Evolutionary conservation across 2,113 vertebrate species (phyloP).

Genomic region (Aix galericulata): DNA sequence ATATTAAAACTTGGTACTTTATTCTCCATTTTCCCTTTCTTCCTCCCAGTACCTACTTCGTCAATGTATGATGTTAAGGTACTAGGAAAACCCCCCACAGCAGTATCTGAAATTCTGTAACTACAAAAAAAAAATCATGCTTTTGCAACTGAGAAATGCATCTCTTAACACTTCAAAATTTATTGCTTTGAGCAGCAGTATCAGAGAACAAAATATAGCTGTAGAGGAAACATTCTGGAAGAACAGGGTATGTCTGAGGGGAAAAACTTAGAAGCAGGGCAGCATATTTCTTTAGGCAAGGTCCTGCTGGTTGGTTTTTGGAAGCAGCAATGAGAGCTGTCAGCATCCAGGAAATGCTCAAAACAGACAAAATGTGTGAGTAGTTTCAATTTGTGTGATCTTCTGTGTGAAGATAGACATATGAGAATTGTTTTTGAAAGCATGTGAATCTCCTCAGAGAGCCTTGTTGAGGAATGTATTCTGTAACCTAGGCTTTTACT

Average conservation of each 20-base stretch:
- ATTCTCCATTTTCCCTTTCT: background rate
- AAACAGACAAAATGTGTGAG: conserved; percentile 18
- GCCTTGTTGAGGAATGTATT: conserved; percentile 4
- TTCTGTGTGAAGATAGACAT: conserved; percentile 3
- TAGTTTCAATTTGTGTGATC: background rate
- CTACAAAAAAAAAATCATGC: background rate
- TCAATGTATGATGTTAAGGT: background rate
- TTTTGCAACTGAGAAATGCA: background rate
- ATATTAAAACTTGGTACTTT: background rate
- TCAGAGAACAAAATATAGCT: background rate
- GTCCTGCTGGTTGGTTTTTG: conserved; percentile 4
- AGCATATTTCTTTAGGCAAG: background rate
- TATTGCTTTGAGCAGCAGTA: background rate
- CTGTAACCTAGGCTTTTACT: background rate
- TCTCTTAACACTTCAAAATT: background rate
- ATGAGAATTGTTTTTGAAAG: conserved; percentile 43
- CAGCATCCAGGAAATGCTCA: background rate
- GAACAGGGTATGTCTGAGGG: background rate
- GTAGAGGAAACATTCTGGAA: background rate
- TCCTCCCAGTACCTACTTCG: background rate
- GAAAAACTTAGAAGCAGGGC: background rate
- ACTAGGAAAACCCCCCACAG: background rate
- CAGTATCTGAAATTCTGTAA: background rate
- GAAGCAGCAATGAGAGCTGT: background rate
- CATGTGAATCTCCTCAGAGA: conserved; percentile 29